phyloP scores from a whole-genome alignment of 2,797 vertebrate genomes.

The Poeciliopsis turneri region DNA sequence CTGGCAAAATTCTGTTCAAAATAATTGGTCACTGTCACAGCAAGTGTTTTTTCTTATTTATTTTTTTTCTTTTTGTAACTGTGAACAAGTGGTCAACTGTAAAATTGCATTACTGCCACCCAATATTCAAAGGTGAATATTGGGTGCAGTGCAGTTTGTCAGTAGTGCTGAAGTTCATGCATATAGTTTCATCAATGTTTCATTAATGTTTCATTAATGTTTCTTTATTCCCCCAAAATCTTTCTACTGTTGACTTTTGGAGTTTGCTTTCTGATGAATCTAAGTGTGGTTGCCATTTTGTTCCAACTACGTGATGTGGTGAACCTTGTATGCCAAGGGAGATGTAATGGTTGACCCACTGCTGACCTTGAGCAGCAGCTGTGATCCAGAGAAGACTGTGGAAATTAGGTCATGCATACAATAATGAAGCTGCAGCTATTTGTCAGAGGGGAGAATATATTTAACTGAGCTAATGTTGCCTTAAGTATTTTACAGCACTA shows the following conservation, averaged over 20 bases:
- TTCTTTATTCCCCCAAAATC: neutral
- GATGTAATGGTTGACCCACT: constrained; percentile 11
- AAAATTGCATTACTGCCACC: neutral
- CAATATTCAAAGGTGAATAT: neutral
- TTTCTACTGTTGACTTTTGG: neutral
- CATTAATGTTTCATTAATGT: neutral
- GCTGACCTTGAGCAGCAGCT: constrained; percentile 53
- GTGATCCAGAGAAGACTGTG: neutral
- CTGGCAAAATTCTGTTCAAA: neutral
- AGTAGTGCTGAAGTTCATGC: neutral
- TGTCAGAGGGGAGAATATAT: constrained; percentile 21
- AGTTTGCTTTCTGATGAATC: neutral
- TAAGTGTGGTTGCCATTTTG: constrained; percentile 1
- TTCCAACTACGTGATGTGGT: constrained; percentile 8
- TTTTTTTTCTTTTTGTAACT: no score
- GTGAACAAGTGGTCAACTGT: neutral
- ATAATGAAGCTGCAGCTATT: constrained; percentile 31
- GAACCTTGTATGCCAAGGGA: constrained; percentile 27
- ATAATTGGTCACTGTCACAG: neutral
- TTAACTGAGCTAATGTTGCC: constrained; percentile 14
- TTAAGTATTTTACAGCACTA: constrained; percentile 10
- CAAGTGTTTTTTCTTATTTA: no score
- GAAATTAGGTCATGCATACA: constrained; percentile 39
- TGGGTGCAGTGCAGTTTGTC: neutral
- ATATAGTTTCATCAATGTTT: neutral